Conservation (phyloP, 1,140 invertebrate species). For the Pseudomyrmex cubaensis region DNA sequence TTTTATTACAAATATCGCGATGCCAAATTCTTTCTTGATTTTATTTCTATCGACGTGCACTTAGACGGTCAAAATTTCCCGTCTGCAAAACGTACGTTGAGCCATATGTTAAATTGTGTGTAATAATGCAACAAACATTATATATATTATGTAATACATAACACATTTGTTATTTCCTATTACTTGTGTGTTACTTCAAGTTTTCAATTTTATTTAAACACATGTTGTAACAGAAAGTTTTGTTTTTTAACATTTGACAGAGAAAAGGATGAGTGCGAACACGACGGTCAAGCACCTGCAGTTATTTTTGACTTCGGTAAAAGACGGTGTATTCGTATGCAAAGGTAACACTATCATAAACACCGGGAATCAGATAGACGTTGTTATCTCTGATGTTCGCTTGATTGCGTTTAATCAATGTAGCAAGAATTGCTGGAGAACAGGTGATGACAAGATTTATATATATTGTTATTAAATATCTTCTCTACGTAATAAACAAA, state of each 20-base stretch:
- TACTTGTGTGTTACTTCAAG: not conserved
- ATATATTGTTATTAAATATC: not conserved
- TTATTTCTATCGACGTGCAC: not conserved
- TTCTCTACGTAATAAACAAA: too few species aligned
- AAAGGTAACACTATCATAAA: not conserved
- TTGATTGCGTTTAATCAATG: not conserved
- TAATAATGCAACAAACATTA: not conserved
- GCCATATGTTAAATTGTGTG: not conserved
- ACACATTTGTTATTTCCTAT: not conserved
- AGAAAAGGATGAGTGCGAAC: not conserved
- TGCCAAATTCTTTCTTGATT: constrained; percentile 1
- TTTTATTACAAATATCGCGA: not conserved
- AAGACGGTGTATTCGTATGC: constrained; percentile 12
- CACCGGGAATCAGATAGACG: not conserved
- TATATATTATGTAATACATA: not conserved
- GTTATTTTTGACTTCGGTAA: constrained; percentile 11
- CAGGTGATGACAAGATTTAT: not conserved
- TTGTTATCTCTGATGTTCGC: constrained; percentile 8
- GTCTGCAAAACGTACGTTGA: not conserved
- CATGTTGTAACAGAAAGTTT: not conserved
- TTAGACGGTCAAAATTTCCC: constrained; percentile 13
- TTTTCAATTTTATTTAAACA: constrained; percentile 3
- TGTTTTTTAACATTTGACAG: constrained; percentile 17
- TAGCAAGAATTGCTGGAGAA: not conserved
- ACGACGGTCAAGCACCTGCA: not conserved